Evolutionary conservation across 2,797 vertebrate genomes (phyloP).

Genomic region (Epinephelus coioides): DNA sequence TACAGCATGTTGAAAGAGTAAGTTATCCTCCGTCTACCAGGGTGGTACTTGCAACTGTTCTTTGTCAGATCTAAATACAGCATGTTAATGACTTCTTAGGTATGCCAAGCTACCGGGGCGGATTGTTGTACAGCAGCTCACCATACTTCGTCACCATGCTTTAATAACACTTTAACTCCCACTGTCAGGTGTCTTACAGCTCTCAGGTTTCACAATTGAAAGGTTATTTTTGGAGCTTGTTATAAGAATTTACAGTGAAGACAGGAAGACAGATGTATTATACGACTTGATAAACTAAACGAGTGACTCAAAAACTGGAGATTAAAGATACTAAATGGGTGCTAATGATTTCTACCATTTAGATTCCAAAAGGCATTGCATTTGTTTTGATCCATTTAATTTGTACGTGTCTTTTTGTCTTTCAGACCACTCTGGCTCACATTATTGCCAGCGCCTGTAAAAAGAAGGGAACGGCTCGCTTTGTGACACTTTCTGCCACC

Average conservation of each 20-base stretch:
- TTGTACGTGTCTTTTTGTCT: conserved; percentile 12
- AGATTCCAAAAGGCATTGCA: background rate
- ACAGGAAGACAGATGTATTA: conserved; percentile 5
- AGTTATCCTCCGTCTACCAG: conserved; percentile 8
- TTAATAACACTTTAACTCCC: conserved; percentile 39
- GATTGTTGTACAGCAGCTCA: conserved; percentile 25
- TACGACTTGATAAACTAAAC: background rate
- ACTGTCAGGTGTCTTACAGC: conserved; percentile 4
- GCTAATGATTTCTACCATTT: background rate
- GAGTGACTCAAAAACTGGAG: background rate
- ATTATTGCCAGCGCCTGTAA: conserved; percentile 93
- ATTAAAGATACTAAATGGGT: background rate
- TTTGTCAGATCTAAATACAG: conserved; percentile 24
- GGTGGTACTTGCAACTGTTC: background rate
- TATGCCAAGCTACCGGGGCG: conserved; percentile 16
- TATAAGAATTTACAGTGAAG: conserved; percentile 20
- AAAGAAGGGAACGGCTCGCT: conserved; percentile 89
- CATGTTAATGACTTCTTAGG: conserved; percentile 50
- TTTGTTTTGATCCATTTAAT: background rate
- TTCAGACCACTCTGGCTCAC: conserved; percentile 96
- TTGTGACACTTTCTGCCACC: conserved; percentile 94
- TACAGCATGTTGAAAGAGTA: conserved; percentile 10
- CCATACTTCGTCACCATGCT: conserved; percentile 55
- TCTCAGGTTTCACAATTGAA: conserved; percentile 35
- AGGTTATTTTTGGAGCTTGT: conserved; percentile 31